Conservation (phyloP, 2,888 invertebrate genomes). For the Plagodis dolabraria region DNA sequence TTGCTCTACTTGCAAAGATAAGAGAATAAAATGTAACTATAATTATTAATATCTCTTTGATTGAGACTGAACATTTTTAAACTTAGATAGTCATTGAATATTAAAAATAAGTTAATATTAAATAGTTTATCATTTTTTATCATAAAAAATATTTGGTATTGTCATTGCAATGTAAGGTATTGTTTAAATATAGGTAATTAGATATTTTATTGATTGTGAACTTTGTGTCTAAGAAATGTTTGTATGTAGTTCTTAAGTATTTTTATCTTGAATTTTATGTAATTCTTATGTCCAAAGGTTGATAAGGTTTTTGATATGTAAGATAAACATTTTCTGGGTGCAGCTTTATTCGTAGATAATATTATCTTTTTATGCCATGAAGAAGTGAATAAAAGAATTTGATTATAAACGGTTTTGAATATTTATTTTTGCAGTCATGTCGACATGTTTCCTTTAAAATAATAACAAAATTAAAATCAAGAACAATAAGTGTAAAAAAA, state of each 20-base stretch:
- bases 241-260: background rate
- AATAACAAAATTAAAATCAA: no score
- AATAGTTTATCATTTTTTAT: no score
- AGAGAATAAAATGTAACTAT: background rate
- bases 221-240: background rate
- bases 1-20: no score
- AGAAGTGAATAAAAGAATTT: slow-evolving; percentile 18
- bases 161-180: no score
- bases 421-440: no score
- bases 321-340: slow-evolving; percentile 12
- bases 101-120: no score
- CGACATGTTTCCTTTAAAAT: no score
- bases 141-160: no score
- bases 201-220: no score
- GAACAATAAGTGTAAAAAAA: no score
- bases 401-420: no score
- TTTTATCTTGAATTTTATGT: background rate
- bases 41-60: slow-evolving; percentile 26
- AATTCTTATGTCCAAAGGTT: slow-evolving; percentile 1
- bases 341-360: slow-evolving; percentile 12
- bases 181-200: no score
- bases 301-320: slow-evolving; percentile 1
- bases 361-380: slow-evolving; percentile 16
- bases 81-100: slow-evolving; percentile 4
- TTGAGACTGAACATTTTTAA: slow-evolving; percentile 36